Evolutionary conservation across 2,797 vertebrate species (phyloP).

Genomic region (Xerus rutilus): DNA sequence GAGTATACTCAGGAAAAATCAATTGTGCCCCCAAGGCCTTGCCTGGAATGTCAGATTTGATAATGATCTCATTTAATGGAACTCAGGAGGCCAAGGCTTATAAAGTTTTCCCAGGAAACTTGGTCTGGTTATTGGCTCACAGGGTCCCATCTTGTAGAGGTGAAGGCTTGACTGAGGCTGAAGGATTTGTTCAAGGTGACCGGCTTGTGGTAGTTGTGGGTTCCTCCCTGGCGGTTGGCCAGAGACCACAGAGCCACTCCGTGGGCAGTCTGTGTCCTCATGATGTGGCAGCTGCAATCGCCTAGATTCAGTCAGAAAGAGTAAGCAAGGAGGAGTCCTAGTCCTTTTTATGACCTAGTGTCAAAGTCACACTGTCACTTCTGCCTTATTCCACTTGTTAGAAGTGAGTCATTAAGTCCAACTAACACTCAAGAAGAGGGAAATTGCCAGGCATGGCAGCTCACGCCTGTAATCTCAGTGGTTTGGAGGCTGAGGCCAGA

Average conservation of each 20-base stretch:
- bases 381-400: background rate
- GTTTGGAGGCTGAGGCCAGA: too few species aligned
- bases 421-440: background rate
- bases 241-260: background rate
- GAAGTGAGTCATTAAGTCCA: background rate
- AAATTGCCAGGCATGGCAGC: background rate
- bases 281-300: background rate
- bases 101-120: background rate
- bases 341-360: background rate
- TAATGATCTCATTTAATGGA: background rate
- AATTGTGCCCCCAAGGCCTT: background rate
- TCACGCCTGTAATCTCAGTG: too few species aligned
- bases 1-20: slow-evolving; percentile 27
- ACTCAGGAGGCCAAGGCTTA: background rate
- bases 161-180: background rate
- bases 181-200: background rate
- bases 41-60: slow-evolving; percentile 4
- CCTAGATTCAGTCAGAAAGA: background rate
- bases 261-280: background rate
- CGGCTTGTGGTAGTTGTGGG: background rate
- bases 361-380: background rate
- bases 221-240: background rate
- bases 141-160: too few species aligned
- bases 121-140: background rate
- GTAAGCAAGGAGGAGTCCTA: background rate